Base-by-base conservation (phyloP, 2,888 invertebrate genomes). In the Druceiella hillmani region DNA sequence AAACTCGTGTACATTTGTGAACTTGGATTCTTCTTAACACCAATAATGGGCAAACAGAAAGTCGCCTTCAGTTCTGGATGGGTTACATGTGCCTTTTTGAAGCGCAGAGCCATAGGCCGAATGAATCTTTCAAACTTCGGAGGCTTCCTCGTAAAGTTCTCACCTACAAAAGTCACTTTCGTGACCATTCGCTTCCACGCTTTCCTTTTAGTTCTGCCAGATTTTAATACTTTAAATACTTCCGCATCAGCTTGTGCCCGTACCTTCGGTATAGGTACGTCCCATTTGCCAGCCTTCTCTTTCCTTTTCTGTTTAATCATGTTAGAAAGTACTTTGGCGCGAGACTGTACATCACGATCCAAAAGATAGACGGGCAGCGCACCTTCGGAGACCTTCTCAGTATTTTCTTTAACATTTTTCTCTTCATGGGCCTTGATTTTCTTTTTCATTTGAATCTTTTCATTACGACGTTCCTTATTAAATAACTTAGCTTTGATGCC, bases 151-250 rank as follows among this genome's bases (percentile, higher is more conserved):
- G 99, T 99, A 59, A 99, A 99, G 39, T 88, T 90, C 59, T 99
- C 99, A 0, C 98, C 98, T 3, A 99, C 99, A 65, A 81, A 99
- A 32, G 91, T 91, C 0, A 94, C 94, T 75, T 98, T 99, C 0
- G 98, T 99, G 0, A 99, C 97, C 95, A 99, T 97, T 40, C 99
- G 75, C 58, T 99, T 99, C 99, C 99, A 99, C 0, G 91, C 92
- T 69, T 99, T 99, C 38, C 94, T 72, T 59, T 84, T 90, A 0
- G 91, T 75, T 67, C 97, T 98, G 22, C 98, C 98, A 3, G 87
- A 83, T 55, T 83, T 86, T 0, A 98, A 62, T 0, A 95, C 88
- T 74, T 84, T 92, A 59, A 99, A 94, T 0, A 98, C 97, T 69
- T 99, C 99, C 0, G 92, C 84, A 55, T 99, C 98, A 2, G 94